Conservation (phyloP, 1,140 invertebrate species). For the Diuraphis noxia region DNA sequence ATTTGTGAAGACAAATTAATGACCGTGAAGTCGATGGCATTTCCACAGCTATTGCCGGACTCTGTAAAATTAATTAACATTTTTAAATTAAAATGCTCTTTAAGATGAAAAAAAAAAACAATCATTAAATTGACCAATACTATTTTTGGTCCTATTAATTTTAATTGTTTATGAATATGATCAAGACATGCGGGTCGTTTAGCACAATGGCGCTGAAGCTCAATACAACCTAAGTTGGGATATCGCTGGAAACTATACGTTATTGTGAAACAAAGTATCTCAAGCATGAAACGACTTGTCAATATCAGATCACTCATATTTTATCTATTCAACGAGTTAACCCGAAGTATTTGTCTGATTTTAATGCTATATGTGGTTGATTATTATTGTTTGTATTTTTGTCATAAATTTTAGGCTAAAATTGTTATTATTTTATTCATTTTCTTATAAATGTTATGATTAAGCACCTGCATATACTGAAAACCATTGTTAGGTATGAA, state of each 20-base stretch:
- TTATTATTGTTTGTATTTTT: not conserved
- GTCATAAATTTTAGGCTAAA: not conserved
- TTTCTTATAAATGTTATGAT: not conserved
- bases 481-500: not conserved
- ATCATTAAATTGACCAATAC: not conserved
- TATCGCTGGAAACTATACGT: not conserved
- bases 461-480: not conserved
- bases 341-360: not conserved
- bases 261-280: not conserved
- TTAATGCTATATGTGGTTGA: not conserved
- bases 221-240: not conserved
- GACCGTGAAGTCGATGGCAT: too few species aligned
- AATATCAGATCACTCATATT: not conserved
- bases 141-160: not conserved
- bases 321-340: not conserved
- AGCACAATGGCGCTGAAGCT: not conserved
- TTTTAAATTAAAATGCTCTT: not conserved
- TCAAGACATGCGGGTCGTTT: not conserved
- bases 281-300: not conserved
- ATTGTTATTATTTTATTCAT: not conserved
- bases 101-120: slow-evolving; percentile 17
- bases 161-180: not conserved
- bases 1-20: slow-evolving; percentile 71
- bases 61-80: not conserved
- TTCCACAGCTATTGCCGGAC: not conserved